Conservation (phyloP, 2,888 invertebrate genomes). For the Sphecodes monilicornis region DNA sequence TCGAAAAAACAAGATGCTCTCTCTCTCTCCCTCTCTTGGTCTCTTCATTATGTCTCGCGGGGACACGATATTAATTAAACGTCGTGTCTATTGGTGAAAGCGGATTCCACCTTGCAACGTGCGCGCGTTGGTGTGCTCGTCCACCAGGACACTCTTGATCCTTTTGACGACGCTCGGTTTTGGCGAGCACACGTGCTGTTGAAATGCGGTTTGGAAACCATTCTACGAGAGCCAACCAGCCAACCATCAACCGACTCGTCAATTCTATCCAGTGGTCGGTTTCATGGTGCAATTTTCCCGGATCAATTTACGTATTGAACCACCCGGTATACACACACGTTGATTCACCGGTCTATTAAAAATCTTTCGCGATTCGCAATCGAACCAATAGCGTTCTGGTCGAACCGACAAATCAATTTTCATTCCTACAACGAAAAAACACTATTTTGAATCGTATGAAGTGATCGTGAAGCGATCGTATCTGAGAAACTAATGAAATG, state of each 20-base stretch:
- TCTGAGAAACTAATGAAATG: too few species aligned
- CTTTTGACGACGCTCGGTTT: constrained; percentile 12
- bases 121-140: background rate
- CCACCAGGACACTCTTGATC: constrained; percentile 14
- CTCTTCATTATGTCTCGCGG: background rate
- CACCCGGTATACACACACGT: background rate
- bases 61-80: constrained; percentile 28
- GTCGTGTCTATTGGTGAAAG: constrained; percentile 9
- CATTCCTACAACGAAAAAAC: too few species aligned
- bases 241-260: background rate
- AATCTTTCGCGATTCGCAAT: background rate
- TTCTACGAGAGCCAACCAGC: background rate
- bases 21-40: background rate
- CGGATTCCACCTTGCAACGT: background rate
- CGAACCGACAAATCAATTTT: background rate
- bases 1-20: background rate
- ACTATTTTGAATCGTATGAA: too few species aligned
- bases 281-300: background rate
- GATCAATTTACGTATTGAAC: background rate
- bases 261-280: background rate
- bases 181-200: constrained; percentile 17
- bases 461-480: too few species aligned
- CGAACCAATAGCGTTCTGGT: background rate
- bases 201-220: constrained; percentile 9
- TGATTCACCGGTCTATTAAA: background rate